phyloP scores from a whole-genome alignment of 2,888 invertebrate species.

The Lamellibrachia satsuma region DNA sequence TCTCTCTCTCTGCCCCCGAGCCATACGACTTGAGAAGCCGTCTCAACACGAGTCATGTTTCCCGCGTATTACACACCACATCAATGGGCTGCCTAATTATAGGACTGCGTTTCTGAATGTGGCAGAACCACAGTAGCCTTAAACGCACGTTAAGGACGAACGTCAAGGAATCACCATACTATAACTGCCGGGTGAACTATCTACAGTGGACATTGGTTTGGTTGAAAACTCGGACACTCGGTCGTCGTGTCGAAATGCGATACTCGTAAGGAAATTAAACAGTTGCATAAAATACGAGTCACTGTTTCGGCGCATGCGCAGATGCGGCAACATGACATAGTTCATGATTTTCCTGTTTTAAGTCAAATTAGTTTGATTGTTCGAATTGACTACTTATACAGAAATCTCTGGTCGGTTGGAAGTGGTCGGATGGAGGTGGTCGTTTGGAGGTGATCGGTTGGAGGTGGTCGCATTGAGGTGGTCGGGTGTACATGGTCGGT shows the following conservation, averaged over 20 bases:
- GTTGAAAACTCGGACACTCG: not conserved
- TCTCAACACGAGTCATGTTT: not conserved
- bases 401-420: no score
- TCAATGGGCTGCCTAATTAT: not conserved
- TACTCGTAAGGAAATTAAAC: not conserved
- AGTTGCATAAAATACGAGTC: not conserved
- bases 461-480: not conserved
- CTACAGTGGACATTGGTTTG: not conserved
- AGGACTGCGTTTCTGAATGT: not conserved
- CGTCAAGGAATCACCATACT: not conserved
- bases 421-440: no score
- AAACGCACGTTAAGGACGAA: not conserved
- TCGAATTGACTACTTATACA: no score
- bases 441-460: no score
- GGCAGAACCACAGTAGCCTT: not conserved
- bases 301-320: not conserved
- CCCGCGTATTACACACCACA: not conserved
- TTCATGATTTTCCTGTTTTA: no score
- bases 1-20: not conserved
- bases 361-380: no score
- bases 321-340: no score
- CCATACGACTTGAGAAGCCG: not conserved
- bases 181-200: not conserved
- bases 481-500: not conserved
- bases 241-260: not conserved